Percentiles rank a stretch among this genome's conserved stretches.
Conservation (phyloP, 92 coral and sea anemone species). For the Actinostola sp. region DNA sequence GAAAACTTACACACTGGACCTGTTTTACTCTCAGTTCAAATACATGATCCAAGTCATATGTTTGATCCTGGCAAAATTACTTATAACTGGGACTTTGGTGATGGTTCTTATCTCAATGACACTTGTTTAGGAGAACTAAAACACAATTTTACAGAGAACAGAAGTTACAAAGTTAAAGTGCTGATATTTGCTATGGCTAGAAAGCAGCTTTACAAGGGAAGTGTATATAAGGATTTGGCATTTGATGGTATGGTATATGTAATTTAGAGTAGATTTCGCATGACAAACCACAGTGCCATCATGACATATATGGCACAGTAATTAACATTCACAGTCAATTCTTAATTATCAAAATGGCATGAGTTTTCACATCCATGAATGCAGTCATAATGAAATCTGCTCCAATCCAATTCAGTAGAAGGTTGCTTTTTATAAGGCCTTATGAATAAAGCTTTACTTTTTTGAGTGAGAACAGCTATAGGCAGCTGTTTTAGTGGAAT, state of each 20-base stretch:
- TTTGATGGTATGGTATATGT: conserved; percentile 28
- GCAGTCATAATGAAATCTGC: too few species aligned
- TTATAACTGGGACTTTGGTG: conserved; percentile 78
- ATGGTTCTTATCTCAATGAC: conserved; percentile 28
- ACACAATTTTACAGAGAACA: conserved; percentile 58
- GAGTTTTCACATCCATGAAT: too few species aligned
- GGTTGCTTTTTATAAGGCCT: too few species aligned
- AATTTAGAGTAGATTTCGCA: background rate
- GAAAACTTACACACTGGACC: conserved; percentile 43
- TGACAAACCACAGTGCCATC: background rate
- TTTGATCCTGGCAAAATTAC: conserved; percentile 30
- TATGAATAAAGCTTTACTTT: too few species aligned
- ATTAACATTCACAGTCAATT: too few species aligned
- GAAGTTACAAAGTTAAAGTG: conserved; percentile 34
- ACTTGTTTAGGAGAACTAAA: conserved; percentile 7
- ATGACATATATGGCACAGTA: background rate
- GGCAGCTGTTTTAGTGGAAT: too few species aligned
- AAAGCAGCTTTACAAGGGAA: conserved; percentile 47
- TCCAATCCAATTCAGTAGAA: too few species aligned
- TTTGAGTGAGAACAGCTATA: too few species aligned
- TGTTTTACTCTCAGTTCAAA: conserved; percentile 35
- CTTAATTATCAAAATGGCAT: too few species aligned
- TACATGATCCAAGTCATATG: conserved; percentile 47
- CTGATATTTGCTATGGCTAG: conserved; percentile 28
- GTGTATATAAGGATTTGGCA: background rate